Percentiles rank a stretch among this genome's conserved stretches.
Evolutionary conservation across 2,113 vertebrate genomes (phyloP).

Genomic region (Ochotona curzoniae): DNA sequence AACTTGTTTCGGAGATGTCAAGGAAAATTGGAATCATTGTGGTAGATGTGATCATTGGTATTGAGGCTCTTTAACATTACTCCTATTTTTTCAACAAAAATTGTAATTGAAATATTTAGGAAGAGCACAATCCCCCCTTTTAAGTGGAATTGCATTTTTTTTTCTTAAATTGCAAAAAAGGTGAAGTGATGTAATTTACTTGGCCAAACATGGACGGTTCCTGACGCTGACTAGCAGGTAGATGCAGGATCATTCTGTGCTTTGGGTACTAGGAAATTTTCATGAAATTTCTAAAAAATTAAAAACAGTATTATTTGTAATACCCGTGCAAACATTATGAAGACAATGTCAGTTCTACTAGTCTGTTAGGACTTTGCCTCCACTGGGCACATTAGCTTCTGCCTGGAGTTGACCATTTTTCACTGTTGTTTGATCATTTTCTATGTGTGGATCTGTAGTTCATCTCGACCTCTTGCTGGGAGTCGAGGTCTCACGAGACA

Average conservation of each 20-base stretch:
- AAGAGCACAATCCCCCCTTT: not conserved
- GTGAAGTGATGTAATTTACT: not conserved
- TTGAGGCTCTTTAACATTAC: not conserved
- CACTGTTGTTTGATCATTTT: not conserved
- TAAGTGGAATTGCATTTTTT: not conserved
- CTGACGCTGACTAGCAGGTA: not conserved
- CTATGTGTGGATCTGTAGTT: not conserved
- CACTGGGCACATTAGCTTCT: not conserved
- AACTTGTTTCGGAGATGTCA: not conserved
- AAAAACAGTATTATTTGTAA: not conserved
- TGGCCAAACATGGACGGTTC: not conserved
- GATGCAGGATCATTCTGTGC: not conserved
- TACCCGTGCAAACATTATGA: not conserved
- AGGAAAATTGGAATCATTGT: not conserved
- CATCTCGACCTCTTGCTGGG: not conserved
- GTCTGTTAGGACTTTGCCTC: not conserved
- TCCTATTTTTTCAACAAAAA: not conserved
- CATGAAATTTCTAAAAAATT: not conserved
- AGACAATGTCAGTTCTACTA: not conserved
- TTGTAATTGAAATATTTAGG: not conserved
- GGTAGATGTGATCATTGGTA: not conserved
- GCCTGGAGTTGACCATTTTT: not conserved
- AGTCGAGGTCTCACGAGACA: not conserved
- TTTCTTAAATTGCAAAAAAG: not conserved
- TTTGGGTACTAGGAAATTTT: not conserved